phyloP scores from a whole-genome alignment of 92 coral and sea anemone genomes.

The Porites cylindrica region DNA sequence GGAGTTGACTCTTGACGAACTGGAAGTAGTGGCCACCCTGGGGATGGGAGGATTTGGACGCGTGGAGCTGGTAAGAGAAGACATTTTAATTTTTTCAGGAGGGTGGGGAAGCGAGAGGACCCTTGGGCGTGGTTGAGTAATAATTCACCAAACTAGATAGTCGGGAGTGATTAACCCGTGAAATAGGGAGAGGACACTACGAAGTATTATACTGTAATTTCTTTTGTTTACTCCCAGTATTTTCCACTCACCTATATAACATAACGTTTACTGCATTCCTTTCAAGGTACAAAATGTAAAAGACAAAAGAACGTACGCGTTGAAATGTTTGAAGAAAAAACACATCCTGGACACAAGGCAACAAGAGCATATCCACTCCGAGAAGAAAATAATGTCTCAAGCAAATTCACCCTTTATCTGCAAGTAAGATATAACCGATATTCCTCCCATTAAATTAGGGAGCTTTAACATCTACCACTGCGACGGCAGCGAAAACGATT shows the following conservation, averaged over 20 bases:
- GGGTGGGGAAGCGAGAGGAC: not conserved
- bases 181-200: no score
- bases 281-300: constrained; percentile 88
- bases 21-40: constrained; percentile 86
- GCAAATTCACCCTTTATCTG: constrained; percentile 86
- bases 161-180: no score
- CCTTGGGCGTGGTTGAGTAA: no score
- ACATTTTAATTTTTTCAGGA: not conserved
- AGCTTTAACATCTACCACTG: not conserved
- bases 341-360: constrained; percentile 96
- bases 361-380: constrained; percentile 96
- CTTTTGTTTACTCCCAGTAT: no score
- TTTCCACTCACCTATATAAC: no score
- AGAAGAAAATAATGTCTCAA: constrained; percentile 90
- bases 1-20: constrained; percentile 87
- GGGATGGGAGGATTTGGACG: constrained; percentile 99
- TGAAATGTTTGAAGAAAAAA: constrained; percentile 95
- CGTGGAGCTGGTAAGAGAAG: constrained; percentile 71
- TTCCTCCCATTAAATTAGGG: no score
- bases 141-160: no score
- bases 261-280: not conserved
- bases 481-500: no score
- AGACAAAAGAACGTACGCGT: constrained; percentile 88
- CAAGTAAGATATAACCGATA: constrained; percentile 62
- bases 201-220: no score